A percentile compares a stretch with the other conserved stretches of the same genome.
These are phyloP conservation scores for Psylliodes chrysocephalus DNA, from an alignment of 2,888 invertebrate species.

Conservation along the genomic window DNA sequence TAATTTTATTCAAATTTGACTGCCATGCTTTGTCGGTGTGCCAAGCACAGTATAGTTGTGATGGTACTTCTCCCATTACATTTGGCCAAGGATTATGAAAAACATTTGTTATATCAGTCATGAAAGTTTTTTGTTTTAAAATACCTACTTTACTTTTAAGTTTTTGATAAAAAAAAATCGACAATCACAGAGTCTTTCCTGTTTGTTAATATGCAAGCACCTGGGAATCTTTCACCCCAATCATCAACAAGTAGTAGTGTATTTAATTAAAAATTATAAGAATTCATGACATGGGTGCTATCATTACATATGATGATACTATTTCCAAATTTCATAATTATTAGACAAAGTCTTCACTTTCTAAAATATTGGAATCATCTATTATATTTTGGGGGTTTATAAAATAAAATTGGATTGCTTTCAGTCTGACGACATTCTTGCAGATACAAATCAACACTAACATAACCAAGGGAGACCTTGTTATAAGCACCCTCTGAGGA, in stretches of 20 bases:
- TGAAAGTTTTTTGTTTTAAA: neutral
- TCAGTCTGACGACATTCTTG: neutral
- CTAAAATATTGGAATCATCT: neutral
- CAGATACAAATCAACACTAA: neutral
- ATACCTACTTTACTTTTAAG: neutral
- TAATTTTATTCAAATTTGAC: no score
- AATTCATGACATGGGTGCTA: slow-evolving; percentile 35
- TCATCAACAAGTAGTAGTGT: slow-evolving; percentile 37
- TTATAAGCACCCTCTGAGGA: no score
- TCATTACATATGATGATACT: slow-evolving; percentile 35
- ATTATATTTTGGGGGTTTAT: neutral
- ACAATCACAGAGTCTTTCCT: slow-evolving; percentile 34
- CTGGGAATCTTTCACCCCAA: slow-evolving; percentile 37
- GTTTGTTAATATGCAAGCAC: slow-evolving; percentile 35
- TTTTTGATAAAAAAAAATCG: slow-evolving; percentile 21
- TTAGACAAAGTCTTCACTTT: slow-evolving; percentile 27
- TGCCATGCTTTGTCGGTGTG: no score
- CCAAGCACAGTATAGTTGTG: no score
- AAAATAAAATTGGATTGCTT: neutral
- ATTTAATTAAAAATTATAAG: slow-evolving; percentile 35
- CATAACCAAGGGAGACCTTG: no score
- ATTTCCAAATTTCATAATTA: slow-evolving; percentile 37
- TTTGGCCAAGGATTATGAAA: no score
- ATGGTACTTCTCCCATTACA: no score
- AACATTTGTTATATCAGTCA: no score